Conservation (phyloP, 2,888 invertebrate species). For the Sialis lutaria region DNA sequence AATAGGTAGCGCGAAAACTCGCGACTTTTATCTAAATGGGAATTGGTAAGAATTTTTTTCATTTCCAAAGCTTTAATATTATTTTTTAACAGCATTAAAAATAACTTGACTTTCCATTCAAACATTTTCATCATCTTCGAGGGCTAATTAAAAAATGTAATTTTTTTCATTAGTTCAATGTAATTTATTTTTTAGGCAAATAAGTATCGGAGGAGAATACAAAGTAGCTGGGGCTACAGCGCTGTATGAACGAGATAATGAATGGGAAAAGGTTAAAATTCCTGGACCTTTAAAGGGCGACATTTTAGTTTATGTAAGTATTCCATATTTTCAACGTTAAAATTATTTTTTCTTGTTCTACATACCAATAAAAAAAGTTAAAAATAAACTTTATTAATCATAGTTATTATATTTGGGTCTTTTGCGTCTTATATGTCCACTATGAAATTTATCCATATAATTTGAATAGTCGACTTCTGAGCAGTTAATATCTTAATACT, state of each 20-base stretch:
- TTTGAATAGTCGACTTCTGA: neutral
- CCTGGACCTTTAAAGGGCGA: constrained; percentile 68
- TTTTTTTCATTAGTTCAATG: neutral
- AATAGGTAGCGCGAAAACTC: constrained; percentile 49
- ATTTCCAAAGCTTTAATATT: neutral
- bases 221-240: constrained; percentile 62
- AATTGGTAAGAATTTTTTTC: constrained; percentile 35
- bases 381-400: too few species aligned
- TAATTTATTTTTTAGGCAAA: constrained; percentile 30
- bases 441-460: neutral
- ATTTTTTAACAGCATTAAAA: constrained; percentile 3
- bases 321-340: neutral
- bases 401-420: too few species aligned
- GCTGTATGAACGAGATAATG: constrained; percentile 59
- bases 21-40: constrained; percentile 62
- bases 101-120: neutral
- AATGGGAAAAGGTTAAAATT: constrained; percentile 65
- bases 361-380: too few species aligned
- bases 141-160: neutral
- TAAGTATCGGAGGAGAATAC: constrained; percentile 63
- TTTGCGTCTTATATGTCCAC: too few species aligned
- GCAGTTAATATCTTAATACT: neutral
- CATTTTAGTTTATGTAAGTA: constrained; percentile 61
- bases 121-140: constrained; percentile 8
- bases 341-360: too few species aligned